These are phyloP conservation scores for Pelochelys cantorii DNA, from an alignment of 2,797 vertebrate genomes.

Conservation along the genomic window DNA sequence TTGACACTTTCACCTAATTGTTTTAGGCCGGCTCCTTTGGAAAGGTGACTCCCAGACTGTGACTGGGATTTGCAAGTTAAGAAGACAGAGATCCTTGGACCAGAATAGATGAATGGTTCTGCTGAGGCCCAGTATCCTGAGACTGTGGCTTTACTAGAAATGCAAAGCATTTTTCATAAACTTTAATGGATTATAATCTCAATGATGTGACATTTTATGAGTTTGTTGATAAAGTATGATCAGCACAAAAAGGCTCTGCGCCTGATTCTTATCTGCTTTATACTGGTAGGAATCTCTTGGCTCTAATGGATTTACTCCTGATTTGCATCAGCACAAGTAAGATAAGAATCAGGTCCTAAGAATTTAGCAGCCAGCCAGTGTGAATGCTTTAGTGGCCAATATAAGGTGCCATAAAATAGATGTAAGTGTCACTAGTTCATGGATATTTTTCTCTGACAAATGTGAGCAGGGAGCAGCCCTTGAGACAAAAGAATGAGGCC, in stretches of 20 bases:
- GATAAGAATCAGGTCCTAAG: background rate
- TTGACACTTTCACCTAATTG: background rate
- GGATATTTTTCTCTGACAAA: constrained; percentile 13
- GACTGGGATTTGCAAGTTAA: background rate
- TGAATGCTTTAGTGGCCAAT: background rate
- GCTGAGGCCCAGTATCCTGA: background rate
- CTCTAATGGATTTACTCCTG: background rate
- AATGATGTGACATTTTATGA: background rate
- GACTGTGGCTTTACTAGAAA: background rate
- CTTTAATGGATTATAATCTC: constrained; percentile 21
- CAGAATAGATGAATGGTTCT: background rate
- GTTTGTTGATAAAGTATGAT: background rate
- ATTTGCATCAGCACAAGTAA: background rate
- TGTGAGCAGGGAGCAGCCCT: background rate
- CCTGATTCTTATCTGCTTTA: background rate
- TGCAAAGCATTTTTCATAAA: constrained; percentile 10
- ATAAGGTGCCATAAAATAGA: background rate
- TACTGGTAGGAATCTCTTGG: background rate
- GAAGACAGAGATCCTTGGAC: background rate
- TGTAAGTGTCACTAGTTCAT: background rate
- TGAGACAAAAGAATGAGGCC: background rate
- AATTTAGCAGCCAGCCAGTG: background rate
- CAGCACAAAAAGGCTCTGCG: accelerated
- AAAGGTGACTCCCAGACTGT: accelerated
- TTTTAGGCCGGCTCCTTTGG: background rate